These are phyloP conservation scores for Notiomystis cincta DNA, from an alignment of 2,113 vertebrate genomes.

Conservation along the genomic window DNA sequence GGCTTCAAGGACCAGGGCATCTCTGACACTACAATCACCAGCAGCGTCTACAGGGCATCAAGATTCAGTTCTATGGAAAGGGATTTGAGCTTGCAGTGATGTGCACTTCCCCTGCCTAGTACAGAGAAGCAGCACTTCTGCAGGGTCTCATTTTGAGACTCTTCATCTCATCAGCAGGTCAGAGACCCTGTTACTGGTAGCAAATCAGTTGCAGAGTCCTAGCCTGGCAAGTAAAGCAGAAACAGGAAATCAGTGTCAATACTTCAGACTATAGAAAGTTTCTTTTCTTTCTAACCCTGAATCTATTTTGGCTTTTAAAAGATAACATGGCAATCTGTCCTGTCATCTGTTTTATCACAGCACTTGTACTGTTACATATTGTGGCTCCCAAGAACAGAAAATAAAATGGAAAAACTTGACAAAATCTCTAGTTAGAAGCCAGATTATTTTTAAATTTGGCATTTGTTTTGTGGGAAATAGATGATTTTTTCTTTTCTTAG, in stretches of 20 bases:
- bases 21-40: neutral
- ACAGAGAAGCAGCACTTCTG: neutral
- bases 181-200: neutral
- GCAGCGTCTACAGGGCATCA: neutral
- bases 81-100: neutral
- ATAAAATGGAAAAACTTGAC: neutral
- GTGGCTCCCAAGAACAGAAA: neutral
- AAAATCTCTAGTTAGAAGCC: neutral
- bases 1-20: neutral
- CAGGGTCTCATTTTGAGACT: neutral
- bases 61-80: neutral
- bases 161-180: neutral
- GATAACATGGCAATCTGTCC: neutral
- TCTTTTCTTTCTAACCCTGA: neutral
- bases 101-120: neutral
- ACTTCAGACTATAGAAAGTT: neutral
- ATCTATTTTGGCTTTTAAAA: neutral
- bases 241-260: neutral
- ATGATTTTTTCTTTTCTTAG: neutral
- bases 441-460: neutral
- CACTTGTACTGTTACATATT: neutral
- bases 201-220: neutral
- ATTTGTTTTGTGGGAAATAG: neutral
- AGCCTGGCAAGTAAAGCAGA: neutral
- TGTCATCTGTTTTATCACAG: neutral